Base-by-base conservation (phyloP, 2,113 vertebrate genomes). In the Amphilophus citrinellus region DNA sequence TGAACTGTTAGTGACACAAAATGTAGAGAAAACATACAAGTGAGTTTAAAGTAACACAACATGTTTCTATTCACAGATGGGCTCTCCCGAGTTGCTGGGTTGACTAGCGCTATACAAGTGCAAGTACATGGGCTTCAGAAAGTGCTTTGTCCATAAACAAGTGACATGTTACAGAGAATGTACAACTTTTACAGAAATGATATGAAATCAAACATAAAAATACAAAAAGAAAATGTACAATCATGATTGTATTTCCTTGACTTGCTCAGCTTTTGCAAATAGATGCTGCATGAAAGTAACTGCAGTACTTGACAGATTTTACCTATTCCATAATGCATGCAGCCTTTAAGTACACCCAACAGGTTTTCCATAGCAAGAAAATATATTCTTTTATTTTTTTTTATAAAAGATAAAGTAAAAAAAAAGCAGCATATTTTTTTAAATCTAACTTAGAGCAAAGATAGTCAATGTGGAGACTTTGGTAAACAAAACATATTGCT, bases 331-430 rank as follows among this genome's bases (percentile, higher is more conserved):
- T 84, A 47, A 66, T n/a, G 65, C 61, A 78, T 75, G 3, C 84
- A 89, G 84, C 83, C 58, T 78, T 84, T 77, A 78, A 80, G 44
- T 90, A 91, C 80, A 93, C 79, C 90, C 79, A 83, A 83, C 24
- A 63, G 59, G 50, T 93, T 93, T 90, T 92, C 86, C 87, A 61
- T 90, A 87, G 87, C 93, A 96, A 93, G 92, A 95, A 95, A 95
- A 95, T 88, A 88, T 84, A 95, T 91, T 78, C 7, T 82, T 88
- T 65, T 89, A 90, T 81, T 73, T 75, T 92, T 87, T 89, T 88
- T 87, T 95, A 95, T 91, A 96, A 95, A 96, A 96, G 57, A 88
- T 93, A 88, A 95, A 93, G 89, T 95, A 30, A 94, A 73, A 95
- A 95, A 71, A 91, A 95, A 94, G 95, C 93, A 94, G 95, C 94